phyloP scores from a whole-genome alignment of 2,113 vertebrate species.

The Calyptomena viridis region DNA sequence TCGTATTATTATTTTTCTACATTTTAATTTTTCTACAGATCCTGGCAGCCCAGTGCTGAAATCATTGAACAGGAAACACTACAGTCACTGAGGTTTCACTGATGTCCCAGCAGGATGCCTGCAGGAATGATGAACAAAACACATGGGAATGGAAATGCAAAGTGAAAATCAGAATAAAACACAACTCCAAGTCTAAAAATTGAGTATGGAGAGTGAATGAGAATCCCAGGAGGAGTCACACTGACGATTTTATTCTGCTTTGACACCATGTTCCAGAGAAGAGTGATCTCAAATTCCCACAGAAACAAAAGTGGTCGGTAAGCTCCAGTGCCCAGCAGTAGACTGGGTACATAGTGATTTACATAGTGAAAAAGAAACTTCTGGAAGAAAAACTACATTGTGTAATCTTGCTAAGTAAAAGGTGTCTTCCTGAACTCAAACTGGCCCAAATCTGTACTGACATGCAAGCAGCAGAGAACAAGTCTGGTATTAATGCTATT shows the following conservation, averaged over 20 bases:
- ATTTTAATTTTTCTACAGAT: neutral
- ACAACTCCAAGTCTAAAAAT: neutral
- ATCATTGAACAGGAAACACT: neutral
- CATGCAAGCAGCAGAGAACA: neutral
- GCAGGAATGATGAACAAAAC: neutral
- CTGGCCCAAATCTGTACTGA: neutral
- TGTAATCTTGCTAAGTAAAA: neutral
- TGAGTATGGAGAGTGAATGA: neutral
- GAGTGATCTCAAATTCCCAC: neutral
- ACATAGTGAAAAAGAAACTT: neutral
- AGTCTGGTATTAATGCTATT: neutral
- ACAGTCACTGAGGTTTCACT: neutral
- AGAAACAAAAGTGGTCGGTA: neutral
- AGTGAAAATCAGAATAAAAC: neutral
- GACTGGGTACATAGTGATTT: neutral
- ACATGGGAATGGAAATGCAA: neutral
- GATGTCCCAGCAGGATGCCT: neutral
- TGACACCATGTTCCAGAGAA: neutral
- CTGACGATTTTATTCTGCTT: neutral
- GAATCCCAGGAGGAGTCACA: neutral
- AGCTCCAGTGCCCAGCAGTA: neutral
- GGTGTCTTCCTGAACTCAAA: neutral
- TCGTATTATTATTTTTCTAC: neutral
- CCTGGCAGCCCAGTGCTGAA: neutral
- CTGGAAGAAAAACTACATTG: neutral